Base-by-base conservation (phyloP, 2,797 vertebrate genomes). In the Psittacula derbiana region DNA sequence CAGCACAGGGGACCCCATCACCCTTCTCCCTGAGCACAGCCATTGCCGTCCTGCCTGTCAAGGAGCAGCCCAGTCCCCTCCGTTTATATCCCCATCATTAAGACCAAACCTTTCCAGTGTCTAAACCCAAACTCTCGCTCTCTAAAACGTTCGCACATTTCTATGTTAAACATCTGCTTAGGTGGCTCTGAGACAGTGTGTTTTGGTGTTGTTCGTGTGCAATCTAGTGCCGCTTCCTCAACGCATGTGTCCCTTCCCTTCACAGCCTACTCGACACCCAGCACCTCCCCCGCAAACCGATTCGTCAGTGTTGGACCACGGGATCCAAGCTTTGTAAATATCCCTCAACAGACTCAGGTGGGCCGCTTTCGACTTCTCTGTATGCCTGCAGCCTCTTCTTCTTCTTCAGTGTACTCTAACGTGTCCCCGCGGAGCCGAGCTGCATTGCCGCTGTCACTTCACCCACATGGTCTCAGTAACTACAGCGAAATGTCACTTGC, bases 341-440 rank as follows among this genome's bases (percentile, higher is more conserved):
- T 99, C 98, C 99, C 99, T 98, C 99, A 99, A 98, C 99, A 99
- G 98, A 99, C 99, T 98, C 99, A 99, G 99, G 99, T 99, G 98
- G 98, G 98, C 97, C 96, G 97, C 97, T 98, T 98, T 98, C 97
- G 62, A 97, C 97, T 98, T 98, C 97, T 98, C 97, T 97, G 98
- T 98, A 97, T 98, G 97, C 97, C 95, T 97, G 97, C 97, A 96
- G 93, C 95, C 96, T 96, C 95, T 96, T 90, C 90, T 95, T 69
- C 92, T 95, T 90, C 94, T 92, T 94, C 95, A 90, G 87, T 97
- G 92, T 96, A 57, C 82, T 90, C 96, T 96, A 94, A 94, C 87
- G 94, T 97, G 96, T 97, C 94, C 94, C 70, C 13, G 75, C 97
- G 95, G 88, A 90, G 91, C 96, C 87, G 96, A 96, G 92, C 96